Evolutionary conservation across 2,888 invertebrate species (phyloP).

Genomic region (Drosophila rellima): DNA sequence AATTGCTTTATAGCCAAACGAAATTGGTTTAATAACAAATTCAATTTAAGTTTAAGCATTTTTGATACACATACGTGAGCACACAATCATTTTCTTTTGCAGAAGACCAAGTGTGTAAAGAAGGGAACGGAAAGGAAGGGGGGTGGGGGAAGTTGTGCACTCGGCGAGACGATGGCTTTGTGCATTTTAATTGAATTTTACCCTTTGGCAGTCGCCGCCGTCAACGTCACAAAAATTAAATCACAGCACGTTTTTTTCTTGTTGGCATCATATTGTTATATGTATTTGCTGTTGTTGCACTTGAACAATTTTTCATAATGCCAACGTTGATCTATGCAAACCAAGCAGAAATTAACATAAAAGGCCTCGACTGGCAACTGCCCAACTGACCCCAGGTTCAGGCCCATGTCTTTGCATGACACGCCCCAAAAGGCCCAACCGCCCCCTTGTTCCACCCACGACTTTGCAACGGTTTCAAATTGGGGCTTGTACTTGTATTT

Average conservation of each 20-base stretch:
- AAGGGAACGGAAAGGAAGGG: constrained; percentile 2
- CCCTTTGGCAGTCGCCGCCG: constrained; percentile 38
- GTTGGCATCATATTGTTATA: constrained; percentile 6
- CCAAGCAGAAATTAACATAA: constrained; percentile 73
- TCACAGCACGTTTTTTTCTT: constrained; percentile 66
- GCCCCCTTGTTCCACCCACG: background rate
- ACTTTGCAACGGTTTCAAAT: constrained; percentile 52
- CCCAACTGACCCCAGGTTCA: constrained; percentile 45
- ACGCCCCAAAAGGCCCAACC: constrained; percentile 42
- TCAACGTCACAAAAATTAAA: constrained; percentile 74
- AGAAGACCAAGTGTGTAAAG: too few relatives aligned
- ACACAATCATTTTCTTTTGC: constrained; percentile 42
- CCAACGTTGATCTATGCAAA: constrained; percentile 46
- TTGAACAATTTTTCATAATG: constrained; percentile 75
- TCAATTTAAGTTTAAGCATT: constrained; percentile 73
- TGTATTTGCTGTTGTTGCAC: constrained; percentile 49
- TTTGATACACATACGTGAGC: constrained; percentile 68
- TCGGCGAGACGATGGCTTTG: constrained; percentile 72
- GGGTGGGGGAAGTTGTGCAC: constrained; percentile 32
- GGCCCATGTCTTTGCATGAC: constrained; percentile 27
- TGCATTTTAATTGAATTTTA: constrained; percentile 78
- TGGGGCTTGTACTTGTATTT: constrained; percentile 31
- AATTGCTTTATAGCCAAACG: constrained; percentile 59
- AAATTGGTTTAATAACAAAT: constrained; percentile 76
- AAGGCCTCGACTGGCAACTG: constrained; percentile 62